Evolutionary conservation across 2,888 invertebrate genomes (phyloP), one percentile per base, ranked within the genome.

Genomic region (Oscheius myriophilus): DNA sequence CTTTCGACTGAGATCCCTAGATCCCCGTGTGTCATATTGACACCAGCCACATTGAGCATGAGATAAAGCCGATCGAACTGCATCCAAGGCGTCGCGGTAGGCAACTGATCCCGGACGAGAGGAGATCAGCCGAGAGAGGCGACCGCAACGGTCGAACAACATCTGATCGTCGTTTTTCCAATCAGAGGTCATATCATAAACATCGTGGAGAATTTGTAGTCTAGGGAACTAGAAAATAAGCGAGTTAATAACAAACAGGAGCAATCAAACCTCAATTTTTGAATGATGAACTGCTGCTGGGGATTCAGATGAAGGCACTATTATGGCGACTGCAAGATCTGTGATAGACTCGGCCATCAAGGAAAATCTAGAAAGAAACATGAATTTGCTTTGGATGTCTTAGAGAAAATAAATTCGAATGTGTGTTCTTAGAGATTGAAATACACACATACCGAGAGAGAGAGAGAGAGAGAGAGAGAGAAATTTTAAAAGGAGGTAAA

Each of bases 31-130:
- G 53, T 72, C 72, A 57, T 75, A 75, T 45, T 72, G 75, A 62
- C 75, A 75, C 71, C 71, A 75, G 45, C 75, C 75, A 46, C 75
- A 75, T 18, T 59, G 59, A 21, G 75, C 75, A 53, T 72, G 70
- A 26, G 58, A 43, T 21, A 57, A 57, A 4, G 74, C 69, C 12
- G 7, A 14, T 21, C 53, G 21, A 7, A 69, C 52, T n/a, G 64
- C 64, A 39, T 69, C 63, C 33, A 67, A 41, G 14, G 61, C 54
- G 33, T 67, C 59, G 18, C 59, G 63, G 57, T 62, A 63, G 6
- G 63, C 23, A 21, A 66, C 54, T 14, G 42, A 49, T 26, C 49
- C 52, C 0, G 57, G n/a, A 46, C 53, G 45, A 3, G 54, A 42
- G 25, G 53, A 55, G 42, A 72, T 62, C 7, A 63, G 52, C 25